A percentile compares a stretch with the other conserved stretches of the same genome.
phyloP scores from a whole-genome alignment of 2,888 invertebrate genomes.

The Alsophila aescularia region DNA sequence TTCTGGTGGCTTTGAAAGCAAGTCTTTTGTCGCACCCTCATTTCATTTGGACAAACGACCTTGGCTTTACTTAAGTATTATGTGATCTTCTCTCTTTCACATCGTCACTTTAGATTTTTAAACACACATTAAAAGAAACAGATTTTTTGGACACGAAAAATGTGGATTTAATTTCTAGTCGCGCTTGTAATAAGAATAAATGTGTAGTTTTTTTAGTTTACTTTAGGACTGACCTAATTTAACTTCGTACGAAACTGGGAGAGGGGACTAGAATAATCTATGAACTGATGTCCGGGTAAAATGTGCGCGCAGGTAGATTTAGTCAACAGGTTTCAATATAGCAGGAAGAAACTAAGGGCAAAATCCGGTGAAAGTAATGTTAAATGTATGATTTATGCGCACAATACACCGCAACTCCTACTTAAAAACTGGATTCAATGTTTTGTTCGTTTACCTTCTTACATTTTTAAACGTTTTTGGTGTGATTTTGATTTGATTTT shows the following conservation, averaged over 20 bases:
- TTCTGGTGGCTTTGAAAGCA: constrained; percentile 10
- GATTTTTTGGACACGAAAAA: no score
- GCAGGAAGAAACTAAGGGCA: constrained; percentile 5
- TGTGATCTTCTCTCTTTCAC: constrained; percentile 1
- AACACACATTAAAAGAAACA: not conserved
- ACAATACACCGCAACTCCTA: constrained; percentile 5
- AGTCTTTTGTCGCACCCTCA: constrained; percentile 21
- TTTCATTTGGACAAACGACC: constrained; percentile 20
- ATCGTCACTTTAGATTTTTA: not conserved
- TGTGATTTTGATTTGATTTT: no score
- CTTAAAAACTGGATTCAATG: constrained; percentile 21
- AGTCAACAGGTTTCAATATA: not conserved
- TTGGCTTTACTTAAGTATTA: constrained; percentile 11
- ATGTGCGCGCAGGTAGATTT: not conserved
- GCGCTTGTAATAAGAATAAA: no score
- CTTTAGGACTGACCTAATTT: not conserved
- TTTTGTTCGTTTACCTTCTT: constrained; percentile 10
- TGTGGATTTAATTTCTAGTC: no score
- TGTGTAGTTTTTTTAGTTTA: no score
- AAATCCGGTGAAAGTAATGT: constrained; percentile 13
- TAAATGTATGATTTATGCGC: constrained; percentile 18
- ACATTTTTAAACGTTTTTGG: no score
- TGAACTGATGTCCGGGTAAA: no score
- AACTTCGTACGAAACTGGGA: not conserved
- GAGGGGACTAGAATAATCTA: no score